Conservation (phyloP, 2,888 invertebrate species). For the Chrysolina americana region DNA sequence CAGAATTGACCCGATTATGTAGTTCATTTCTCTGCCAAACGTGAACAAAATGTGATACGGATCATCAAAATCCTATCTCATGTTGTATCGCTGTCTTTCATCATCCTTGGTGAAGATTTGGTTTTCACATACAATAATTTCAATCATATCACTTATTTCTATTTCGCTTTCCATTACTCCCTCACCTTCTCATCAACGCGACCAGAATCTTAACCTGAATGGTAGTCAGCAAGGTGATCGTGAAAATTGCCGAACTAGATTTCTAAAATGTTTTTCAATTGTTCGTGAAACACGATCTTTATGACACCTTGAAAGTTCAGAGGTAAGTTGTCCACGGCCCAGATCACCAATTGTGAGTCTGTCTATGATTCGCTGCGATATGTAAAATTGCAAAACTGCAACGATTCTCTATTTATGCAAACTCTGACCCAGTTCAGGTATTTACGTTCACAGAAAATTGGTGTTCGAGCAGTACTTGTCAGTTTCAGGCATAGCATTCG, state of each 20-base stretch:
- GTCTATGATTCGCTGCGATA: slow-evolving; percentile 30
- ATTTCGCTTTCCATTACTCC: no score
- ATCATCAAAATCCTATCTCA: no score
- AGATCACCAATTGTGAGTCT: slow-evolving; percentile 27
- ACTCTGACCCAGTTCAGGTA: slow-evolving; percentile 28
- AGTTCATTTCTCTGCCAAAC: no score
- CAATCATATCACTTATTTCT: no score
- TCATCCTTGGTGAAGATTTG: no score
- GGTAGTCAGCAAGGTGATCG: slow-evolving; percentile 23
- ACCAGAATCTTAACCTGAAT: not conserved
- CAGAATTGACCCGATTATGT: no score
- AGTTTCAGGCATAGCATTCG: not conserved
- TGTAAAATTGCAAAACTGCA: slow-evolving; percentile 35
- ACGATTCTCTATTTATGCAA: slow-evolving; percentile 36
- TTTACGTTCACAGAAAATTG: slow-evolving; percentile 23
- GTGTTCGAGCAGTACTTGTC: slow-evolving; percentile 6
- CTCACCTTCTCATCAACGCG: no score
- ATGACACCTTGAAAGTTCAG: slow-evolving; percentile 39
- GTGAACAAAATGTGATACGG: no score
- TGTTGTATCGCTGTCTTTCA: no score
- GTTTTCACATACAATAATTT: no score
- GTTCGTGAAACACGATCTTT: slow-evolving; percentile 38
- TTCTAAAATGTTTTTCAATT: slow-evolving; percentile 33
- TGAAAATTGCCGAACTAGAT: slow-evolving; percentile 31
- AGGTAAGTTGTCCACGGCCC: slow-evolving; percentile 37